Conservation (phyloP, 37 sponge, comb jelly and placozoan species). For the Geodia barretti region DNA sequence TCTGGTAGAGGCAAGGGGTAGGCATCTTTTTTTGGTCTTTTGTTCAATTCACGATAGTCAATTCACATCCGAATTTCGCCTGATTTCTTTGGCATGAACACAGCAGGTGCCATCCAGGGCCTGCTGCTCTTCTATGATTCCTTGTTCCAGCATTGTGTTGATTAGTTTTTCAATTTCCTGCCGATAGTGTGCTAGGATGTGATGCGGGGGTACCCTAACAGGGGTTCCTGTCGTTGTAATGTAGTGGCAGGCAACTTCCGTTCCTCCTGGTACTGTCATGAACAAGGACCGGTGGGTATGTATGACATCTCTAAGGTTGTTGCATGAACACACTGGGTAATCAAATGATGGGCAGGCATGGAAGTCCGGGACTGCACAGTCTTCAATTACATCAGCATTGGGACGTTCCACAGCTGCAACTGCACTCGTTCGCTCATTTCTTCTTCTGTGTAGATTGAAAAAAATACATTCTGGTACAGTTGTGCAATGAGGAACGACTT, state of each 20-base stretch:
- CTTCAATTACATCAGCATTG: conserved; percentile 20
- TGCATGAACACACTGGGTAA: conserved; percentile 15
- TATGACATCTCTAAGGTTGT: not conserved
- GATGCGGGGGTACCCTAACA: conserved; percentile 38
- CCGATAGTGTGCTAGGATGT: conserved; percentile 56
- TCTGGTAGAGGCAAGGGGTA: conserved; percentile 58
- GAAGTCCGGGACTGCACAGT: conserved; percentile 50
- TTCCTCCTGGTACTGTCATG: conserved; percentile 40
- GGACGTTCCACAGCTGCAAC: conserved; percentile 11
- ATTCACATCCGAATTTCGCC: conserved; percentile 39
- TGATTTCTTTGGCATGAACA: conserved; percentile 47
- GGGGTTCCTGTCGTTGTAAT: conserved; percentile 40
- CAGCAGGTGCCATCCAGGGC: conserved; percentile 51
- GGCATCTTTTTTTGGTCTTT: conserved; percentile 56
- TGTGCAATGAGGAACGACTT: too few relatives aligned
- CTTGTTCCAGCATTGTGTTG: conserved; percentile 53
- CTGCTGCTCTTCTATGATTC: conserved; percentile 66
- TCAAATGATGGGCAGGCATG: not conserved
- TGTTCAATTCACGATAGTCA: conserved; percentile 65
- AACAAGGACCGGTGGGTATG: conserved; percentile 26
- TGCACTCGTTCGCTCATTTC: conserved; percentile 26
- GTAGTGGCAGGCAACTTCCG: conserved; percentile 25
- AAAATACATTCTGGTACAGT: too few relatives aligned
- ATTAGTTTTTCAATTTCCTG: conserved; percentile 51
- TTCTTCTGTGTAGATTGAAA: conserved; percentile 11